phyloP scores from a whole-genome alignment of 2,888 invertebrate genomes.

The Athalia rosae region DNA sequence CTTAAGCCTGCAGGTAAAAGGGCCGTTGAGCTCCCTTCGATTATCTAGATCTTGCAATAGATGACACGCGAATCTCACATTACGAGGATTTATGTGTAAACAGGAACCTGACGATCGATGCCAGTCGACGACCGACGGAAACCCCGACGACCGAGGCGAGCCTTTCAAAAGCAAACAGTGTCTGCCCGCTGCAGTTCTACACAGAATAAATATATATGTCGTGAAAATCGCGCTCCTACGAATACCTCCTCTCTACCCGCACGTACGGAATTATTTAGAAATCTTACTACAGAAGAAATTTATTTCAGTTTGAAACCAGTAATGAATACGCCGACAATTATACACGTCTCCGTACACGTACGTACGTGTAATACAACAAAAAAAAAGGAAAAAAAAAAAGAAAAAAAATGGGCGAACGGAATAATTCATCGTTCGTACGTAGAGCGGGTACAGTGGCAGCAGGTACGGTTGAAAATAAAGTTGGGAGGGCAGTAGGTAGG shows the following conservation, averaged over 20 bases:
- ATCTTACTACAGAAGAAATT: neutral
- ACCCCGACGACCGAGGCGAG: constrained; percentile 45
- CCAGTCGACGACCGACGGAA: constrained; percentile 44
- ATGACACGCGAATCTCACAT: constrained; percentile 67
- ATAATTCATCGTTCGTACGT: neutral
- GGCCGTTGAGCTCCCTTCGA: constrained; percentile 38
- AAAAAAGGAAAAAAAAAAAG: neutral
- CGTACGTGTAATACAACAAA: neutral
- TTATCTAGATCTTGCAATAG: constrained; percentile 45
- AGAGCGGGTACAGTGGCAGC: neutral
- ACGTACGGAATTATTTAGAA: neutral
- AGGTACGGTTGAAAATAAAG: neutral
- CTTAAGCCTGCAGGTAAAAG: constrained; percentile 30
- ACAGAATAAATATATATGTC: neutral
- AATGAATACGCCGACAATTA: no score
- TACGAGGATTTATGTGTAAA: constrained; percentile 63
- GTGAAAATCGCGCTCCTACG: neutral
- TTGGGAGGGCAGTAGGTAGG: constrained; percentile 47
- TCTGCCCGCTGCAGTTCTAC: constrained; percentile 15
- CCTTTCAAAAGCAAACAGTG: constrained; percentile 37
- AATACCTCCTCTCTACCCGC: constrained; percentile 5
- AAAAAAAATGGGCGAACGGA: neutral
- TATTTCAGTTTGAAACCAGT: no score
- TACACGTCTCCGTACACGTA: no score
- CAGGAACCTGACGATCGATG: constrained; percentile 55